phyloP scores from a whole-genome alignment of 2,888 invertebrate species.

The Sesia apiformis region DNA sequence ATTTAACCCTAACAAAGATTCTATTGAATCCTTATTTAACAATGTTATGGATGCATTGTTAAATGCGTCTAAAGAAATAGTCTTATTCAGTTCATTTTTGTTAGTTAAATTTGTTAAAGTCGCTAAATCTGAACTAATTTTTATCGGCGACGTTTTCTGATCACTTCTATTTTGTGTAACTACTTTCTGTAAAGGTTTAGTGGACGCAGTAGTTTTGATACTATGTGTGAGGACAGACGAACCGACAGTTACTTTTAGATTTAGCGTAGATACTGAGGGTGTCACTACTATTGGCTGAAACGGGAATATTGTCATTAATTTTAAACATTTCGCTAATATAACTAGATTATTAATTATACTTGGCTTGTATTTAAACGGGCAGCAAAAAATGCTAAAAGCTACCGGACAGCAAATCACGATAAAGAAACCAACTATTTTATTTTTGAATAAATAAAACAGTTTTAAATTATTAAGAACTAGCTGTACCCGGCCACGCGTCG shows the following conservation, averaged over 20 bases:
- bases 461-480: too few relatives aligned
- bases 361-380: too few relatives aligned
- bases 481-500: too few relatives aligned
- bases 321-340: background rate
- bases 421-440: too few relatives aligned
- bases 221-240: slow-evolving; percentile 40
- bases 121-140: slow-evolving; percentile 7
- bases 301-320: slow-evolving; percentile 11
- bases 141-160: too few relatives aligned
- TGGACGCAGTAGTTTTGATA: slow-evolving; percentile 21
- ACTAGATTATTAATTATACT: background rate
- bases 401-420: too few relatives aligned
- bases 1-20: slow-evolving; percentile 3
- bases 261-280: slow-evolving; percentile 19
- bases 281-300: slow-evolving; percentile 16
- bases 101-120: slow-evolving; percentile 3
- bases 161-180: slow-evolving; percentile 1
- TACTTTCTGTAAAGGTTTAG: slow-evolving; percentile 5
- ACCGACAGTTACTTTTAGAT: slow-evolving; percentile 41
- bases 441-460: too few relatives aligned
- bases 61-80: background rate
- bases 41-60: background rate
- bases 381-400: too few relatives aligned
- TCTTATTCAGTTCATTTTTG: background rate
- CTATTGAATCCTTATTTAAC: background rate